Evolutionary conservation across 2,797 vertebrate genomes (phyloP), one percentile per base, ranked within the genome.

Genomic region (Falco concolor): DNA sequence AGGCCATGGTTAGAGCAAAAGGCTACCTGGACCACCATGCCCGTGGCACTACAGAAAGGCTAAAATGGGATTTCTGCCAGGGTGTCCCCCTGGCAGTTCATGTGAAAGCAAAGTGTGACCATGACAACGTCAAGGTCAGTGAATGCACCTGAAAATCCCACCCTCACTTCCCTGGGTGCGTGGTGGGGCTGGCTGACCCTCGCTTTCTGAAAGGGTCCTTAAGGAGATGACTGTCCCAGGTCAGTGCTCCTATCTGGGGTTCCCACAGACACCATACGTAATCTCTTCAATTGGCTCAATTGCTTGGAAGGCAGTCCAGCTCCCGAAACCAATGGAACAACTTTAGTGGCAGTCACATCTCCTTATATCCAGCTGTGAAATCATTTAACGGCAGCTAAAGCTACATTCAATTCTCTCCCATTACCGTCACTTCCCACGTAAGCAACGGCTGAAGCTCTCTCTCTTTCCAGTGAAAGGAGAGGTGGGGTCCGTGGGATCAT

Each of bases 401-500:
- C 85, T 59, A 17, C 92, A 47, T 59, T 69, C 77, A 19, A 23
- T 54, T 40, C 88, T 54, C 42, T 82, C 78, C 74, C 87, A 52
- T 67, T 32, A 57, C 85, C 64, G 83, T 94, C 95, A 85, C 79
- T 83, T 77, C 95, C 93, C 87, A 83, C 34, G 69, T 87, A 70
- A 95, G 95, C 84, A 59, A 25, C 30, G 9, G 50, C 92, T 38
- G 83, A n/a, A 69, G 85, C 67, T 91, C 40, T 0, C 45, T 81
- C n/a, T 20, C 53, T 59, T 79, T 65, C 79, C 94, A 13, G 19
- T 13, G 50, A 21, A 16, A 64, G 87, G 28, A 73, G 94, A 95
- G 95, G 88, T 90, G 95, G 90, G 93, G 95, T 77, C 95, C 77
- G 49, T 94, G 94, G 93, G 94, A 96, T 49, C 75, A 11, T 32